Base-by-base conservation (phyloP, 2,888 invertebrate genomes). In the Cryptophagus acutangulus region DNA sequence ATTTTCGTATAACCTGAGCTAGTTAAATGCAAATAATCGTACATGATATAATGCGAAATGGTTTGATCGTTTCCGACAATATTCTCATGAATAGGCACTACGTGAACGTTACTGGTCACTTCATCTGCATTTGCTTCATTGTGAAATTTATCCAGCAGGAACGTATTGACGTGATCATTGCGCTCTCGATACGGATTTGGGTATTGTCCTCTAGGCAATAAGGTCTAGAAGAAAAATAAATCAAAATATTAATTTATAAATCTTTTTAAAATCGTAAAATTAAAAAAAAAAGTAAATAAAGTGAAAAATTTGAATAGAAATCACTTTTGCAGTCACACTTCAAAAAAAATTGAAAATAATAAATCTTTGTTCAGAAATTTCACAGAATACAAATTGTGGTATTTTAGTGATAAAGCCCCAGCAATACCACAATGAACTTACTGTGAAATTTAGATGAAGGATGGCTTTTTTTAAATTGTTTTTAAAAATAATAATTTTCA, bases 21-120 rank as follows among this genome's bases (percentile, higher is more conserved):
- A 1, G 81, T 81, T 17, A 82, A 66, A 62, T 83, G 83, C 8
- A 82, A 69, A 62, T 81, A 84, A 64, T 84, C 84, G 58, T 78
- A 75, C 78, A 84, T 76, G 53, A 83, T 76, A 42, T 74, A 72
- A 52, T 77, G 78, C 35, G 76, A 76, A 40, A 84, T 80, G 2
- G 71, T 71, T 12, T 78, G 74, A 58, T 74, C 75, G 14, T 70
- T 67, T 51, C 73, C 72, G 1, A 70, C 59, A 5, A 71, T 64
- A 41, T 67, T 59, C 10, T 67, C 65, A 41, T 71, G 63, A 14
- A 71, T 67, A 12, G 56, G 59, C 2, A 71, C 63, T 2, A 70
- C 59, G 43, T 65, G 57, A 5, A 69, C 65, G 41, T 66, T 65
- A 18, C 58, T 52, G 4, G 63, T 66, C n/a, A 57, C 35, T 41